phyloP scores from a whole-genome alignment of 2,888 invertebrate genomes.

The Nomada lathburiana region DNA sequence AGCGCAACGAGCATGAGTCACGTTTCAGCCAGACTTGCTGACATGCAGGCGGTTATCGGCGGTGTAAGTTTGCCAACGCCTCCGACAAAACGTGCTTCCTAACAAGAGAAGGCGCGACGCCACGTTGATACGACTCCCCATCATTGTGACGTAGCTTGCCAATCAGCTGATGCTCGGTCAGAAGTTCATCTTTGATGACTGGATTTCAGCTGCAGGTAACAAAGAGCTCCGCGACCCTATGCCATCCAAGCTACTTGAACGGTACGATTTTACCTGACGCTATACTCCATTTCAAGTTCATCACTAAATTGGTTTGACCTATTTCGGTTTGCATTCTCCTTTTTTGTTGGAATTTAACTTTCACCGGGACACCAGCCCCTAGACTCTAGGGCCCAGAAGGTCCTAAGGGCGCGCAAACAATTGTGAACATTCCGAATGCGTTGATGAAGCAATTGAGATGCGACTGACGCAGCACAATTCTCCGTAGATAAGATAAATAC shows the following conservation, averaged over 20 bases:
- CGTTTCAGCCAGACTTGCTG: constrained; percentile 58
- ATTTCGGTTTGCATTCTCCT: too few relatives aligned
- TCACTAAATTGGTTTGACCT: too few relatives aligned
- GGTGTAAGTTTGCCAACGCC: constrained; percentile 34
- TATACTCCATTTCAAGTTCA: too few relatives aligned
- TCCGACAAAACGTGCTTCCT: constrained; percentile 58
- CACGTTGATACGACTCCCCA: constrained; percentile 70
- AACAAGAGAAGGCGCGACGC: constrained; percentile 36
- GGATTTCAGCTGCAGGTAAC: neutral
- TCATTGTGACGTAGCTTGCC: constrained; percentile 69
- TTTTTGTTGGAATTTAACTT: too few relatives aligned
- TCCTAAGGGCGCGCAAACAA: neutral
- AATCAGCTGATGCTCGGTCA: constrained; percentile 63
- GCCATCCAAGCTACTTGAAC: neutral
- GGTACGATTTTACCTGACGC: too few relatives aligned
- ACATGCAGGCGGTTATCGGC: constrained; percentile 46
- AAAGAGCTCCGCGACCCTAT: neutral
- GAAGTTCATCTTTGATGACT: constrained; percentile 19
- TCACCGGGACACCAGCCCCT: too few relatives aligned
- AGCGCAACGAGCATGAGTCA: constrained; percentile 72
- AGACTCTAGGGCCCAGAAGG: too few relatives aligned
- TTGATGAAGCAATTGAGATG: neutral
- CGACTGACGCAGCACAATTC: constrained; percentile 6
- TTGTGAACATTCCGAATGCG: neutral
- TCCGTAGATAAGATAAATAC: constrained; percentile 40